Percentiles rank a stretch among this genome's conserved stretches.
phyloP scores from a whole-genome alignment of 2,797 vertebrate species.

The Rhinatrema bivittatum region DNA sequence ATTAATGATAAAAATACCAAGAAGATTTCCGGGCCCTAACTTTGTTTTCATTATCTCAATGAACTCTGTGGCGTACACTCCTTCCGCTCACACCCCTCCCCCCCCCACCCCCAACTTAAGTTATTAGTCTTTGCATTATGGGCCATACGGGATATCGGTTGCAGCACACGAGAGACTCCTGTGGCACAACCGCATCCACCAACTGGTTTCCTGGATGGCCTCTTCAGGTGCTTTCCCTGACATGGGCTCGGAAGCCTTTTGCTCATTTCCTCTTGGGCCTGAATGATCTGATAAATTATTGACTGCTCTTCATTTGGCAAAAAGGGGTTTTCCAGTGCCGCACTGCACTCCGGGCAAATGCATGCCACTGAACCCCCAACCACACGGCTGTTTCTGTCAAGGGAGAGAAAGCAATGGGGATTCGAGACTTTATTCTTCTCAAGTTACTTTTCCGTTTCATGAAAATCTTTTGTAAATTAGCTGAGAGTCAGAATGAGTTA shows the following conservation, averaged over 20 bases:
- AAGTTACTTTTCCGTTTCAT: conserved; percentile 53
- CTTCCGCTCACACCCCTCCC: conserved; percentile 20
- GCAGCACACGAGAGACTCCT: conserved; percentile 16
- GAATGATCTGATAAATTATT: conserved; percentile 16
- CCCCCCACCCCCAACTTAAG: neutral
- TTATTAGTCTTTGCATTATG: conserved; percentile 17
- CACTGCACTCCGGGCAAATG: conserved; percentile 26
- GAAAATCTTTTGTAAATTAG: conserved; percentile 73
- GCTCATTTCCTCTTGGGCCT: conserved; percentile 31
- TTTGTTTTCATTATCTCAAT: conserved; percentile 24
- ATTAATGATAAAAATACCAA: conserved; percentile 31
- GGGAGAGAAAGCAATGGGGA: conserved; percentile 51
- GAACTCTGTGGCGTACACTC: conserved; percentile 26
- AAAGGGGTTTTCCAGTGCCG: conserved; percentile 27
- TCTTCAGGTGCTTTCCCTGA: conserved; percentile 1
- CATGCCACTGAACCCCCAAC: conserved; percentile 37
- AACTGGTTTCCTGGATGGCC: conserved; percentile 13
- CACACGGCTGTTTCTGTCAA: conserved; percentile 45
- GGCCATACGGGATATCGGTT: conserved; percentile 22
- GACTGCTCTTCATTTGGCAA: conserved; percentile 23
- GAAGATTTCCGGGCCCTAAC: conserved; percentile 4
- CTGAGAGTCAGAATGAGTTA: conserved; percentile 75
- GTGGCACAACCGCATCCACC: conserved; percentile 18
- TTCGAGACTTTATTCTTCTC: conserved; percentile 63
- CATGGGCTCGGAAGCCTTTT: conserved; percentile 13